Evolutionary conservation across 2,888 invertebrate species (phyloP).

Genomic region (Ferdinandea cuprea): DNA sequence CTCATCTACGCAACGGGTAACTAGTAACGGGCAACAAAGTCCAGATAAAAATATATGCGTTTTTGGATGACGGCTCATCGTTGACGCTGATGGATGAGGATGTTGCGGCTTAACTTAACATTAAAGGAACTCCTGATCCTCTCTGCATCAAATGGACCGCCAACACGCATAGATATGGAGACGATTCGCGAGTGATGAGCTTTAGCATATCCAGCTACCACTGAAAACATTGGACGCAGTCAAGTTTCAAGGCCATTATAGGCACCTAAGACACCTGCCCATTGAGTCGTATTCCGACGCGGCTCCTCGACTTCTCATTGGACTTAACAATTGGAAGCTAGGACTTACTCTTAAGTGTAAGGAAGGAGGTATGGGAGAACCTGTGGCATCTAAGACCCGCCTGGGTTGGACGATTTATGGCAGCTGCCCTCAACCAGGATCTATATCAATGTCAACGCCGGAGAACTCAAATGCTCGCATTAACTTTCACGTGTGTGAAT

Average conservation of each 20-base stretch:
- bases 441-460: no score
- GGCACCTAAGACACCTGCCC: conserved; percentile 11
- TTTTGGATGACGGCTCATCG: conserved; percentile 61
- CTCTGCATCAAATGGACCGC: conserved; percentile 25
- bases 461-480: no score
- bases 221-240: neutral
- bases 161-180: neutral
- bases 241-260: neutral
- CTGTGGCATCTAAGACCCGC: conserved; percentile 38
- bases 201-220: neutral
- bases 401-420: conserved; percentile 39
- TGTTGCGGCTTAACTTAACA: conserved; percentile 21
- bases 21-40: neutral
- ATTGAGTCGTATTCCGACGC: neutral
- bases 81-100: conserved; percentile 53
- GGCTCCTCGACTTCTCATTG: conserved; percentile 6
- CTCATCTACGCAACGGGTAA: no score
- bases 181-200: no score
- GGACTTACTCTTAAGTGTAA: conserved; percentile 3
- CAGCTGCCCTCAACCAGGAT: no score
- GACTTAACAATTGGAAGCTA: conserved; percentile 13
- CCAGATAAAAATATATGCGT: conserved; percentile 27
- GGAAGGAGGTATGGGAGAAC: conserved; percentile 13
- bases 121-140: no score
- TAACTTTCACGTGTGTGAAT: no score